A percentile compares a stretch with the other conserved stretches of the same genome.
phyloP scores from a whole-genome alignment of 1,140 invertebrate species.

The Bactericera cockerelli region DNA sequence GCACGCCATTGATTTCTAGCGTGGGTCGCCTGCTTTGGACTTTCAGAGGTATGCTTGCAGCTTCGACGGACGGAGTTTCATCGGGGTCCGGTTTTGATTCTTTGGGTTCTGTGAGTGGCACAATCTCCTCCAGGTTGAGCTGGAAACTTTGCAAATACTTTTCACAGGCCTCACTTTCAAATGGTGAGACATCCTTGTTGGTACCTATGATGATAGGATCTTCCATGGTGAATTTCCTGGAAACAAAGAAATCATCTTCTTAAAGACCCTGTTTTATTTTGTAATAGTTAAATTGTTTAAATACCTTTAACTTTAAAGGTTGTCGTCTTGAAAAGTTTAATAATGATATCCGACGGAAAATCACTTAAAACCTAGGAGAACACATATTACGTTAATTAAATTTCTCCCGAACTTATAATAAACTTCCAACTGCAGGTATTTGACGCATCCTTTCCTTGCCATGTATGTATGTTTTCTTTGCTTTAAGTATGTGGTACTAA shows the following conservation, averaged over 20 bases:
- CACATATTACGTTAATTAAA: no score
- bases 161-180: constrained; percentile 4
- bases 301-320: no score
- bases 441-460: no score
- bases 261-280: no score
- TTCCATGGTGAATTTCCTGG: background rate
- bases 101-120: background rate
- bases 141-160: background rate
- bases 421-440: no score
- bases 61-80: background rate
- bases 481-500: no score
- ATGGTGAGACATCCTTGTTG: background rate
- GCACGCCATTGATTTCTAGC: background rate
- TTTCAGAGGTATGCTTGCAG: background rate
- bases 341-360: no score
- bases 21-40: background rate
- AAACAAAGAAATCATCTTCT: background rate
- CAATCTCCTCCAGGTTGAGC: background rate
- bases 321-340: no score
- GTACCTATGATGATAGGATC: background rate
- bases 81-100: background rate
- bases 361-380: no score
- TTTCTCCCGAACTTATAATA: no score
- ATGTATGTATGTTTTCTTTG: no score
- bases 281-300: no score